These are phyloP conservation scores for Pherbina coryleti DNA, from an alignment of 2,888 invertebrate genomes.

Conservation along the genomic window DNA sequence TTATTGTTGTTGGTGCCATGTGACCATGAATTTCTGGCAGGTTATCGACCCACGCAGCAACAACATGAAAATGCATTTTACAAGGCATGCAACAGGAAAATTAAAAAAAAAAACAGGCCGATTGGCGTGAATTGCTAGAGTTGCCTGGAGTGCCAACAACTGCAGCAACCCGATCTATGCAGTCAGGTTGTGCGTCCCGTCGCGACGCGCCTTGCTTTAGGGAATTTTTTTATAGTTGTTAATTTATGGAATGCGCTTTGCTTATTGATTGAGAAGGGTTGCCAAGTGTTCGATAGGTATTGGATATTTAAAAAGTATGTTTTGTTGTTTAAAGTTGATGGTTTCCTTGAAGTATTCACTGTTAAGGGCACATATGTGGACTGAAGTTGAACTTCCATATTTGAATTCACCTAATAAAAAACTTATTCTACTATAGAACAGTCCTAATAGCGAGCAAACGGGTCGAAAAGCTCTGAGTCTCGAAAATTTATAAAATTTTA, in stretches of 20 bases:
- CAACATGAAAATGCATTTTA: slow-evolving; percentile 20
- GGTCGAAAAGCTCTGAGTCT: too few relatives aligned
- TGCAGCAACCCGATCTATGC: neutral
- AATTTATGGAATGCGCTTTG: too few relatives aligned
- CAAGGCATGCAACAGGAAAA: slow-evolving; percentile 6
- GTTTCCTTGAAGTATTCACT: too few relatives aligned
- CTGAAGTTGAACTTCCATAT: too few relatives aligned
- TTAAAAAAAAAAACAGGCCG: slow-evolving; percentile 28
- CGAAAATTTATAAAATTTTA: too few relatives aligned
- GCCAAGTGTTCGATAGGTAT: neutral
- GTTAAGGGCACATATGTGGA: too few relatives aligned
- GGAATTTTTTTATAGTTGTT: too few relatives aligned
- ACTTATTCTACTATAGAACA: too few relatives aligned
- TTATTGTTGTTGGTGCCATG: slow-evolving; percentile 24
- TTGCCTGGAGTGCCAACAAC: neutral
- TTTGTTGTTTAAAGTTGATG: too few relatives aligned
- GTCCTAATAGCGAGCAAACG: too few relatives aligned
- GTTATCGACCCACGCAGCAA: slow-evolving; percentile 43
- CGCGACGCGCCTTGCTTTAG: neutral
- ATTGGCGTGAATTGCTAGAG: slow-evolving; percentile 22
- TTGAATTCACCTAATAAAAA: too few relatives aligned
- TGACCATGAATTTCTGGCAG: slow-evolving; percentile 47
- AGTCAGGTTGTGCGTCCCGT: slow-evolving; percentile 6
- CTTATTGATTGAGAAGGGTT: slow-evolving; percentile 12
- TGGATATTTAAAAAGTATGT: too few relatives aligned